Percentiles rank a stretch among this genome's conserved stretches.
These are phyloP conservation scores for Muscicapa comitata DNA, from an alignment of 2,797 vertebrate genomes.

Conservation along the genomic window DNA sequence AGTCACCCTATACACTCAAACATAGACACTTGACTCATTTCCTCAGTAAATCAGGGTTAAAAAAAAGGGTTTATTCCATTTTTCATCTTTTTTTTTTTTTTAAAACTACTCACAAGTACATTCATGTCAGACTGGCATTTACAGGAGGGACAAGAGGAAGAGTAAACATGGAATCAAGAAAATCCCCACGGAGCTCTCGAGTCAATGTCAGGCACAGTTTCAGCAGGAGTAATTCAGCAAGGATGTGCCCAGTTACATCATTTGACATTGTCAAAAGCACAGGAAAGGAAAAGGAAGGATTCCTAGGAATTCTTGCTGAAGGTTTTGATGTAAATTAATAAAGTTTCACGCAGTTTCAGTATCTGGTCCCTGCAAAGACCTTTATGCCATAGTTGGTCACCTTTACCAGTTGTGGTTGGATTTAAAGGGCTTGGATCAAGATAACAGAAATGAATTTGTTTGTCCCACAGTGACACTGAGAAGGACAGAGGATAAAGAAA, in stretches of 20 bases:
- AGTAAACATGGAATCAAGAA: constrained; percentile 21
- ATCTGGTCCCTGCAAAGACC: not conserved
- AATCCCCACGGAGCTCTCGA: not conserved
- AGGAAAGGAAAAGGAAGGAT: not conserved
- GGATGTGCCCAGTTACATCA: not conserved
- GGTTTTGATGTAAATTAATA: not conserved
- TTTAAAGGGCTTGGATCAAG: not conserved
- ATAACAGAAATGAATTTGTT: not conserved
- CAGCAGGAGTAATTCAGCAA: not conserved
- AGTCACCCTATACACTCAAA: not conserved
- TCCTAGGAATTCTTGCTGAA: not conserved
- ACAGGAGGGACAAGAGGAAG: not conserved
- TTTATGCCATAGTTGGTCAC: not conserved
- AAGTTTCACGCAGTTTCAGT: not conserved
- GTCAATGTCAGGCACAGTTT: not conserved
- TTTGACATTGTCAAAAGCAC: not conserved
- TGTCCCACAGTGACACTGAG: not conserved
- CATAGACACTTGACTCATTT: not conserved
- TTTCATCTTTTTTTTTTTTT: not conserved
- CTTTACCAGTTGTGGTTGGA: not conserved
- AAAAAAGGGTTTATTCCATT: not conserved
- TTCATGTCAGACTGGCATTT: not conserved
- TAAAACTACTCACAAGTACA: not conserved
- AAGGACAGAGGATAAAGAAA: constrained; percentile 20
- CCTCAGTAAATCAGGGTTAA: not conserved